phyloP scores from a whole-genome alignment of 2,888 invertebrate species.

The Copidosoma aretas region DNA sequence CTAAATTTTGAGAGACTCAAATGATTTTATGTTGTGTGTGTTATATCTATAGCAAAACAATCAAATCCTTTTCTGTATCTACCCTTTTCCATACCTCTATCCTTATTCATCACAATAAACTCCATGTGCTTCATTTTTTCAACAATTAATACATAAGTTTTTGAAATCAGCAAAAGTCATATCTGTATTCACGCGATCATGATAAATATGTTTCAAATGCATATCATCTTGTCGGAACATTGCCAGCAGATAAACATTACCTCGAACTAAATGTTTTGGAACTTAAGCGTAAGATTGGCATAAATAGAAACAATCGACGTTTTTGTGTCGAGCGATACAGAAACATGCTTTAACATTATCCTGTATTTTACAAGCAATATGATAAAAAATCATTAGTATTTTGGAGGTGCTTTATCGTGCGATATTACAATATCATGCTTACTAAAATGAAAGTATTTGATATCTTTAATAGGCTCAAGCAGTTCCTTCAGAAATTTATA shows the following conservation, averaged over 20 bases:
- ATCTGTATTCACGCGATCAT: slow-evolving; percentile 43
- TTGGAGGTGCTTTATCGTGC: slow-evolving; percentile 2
- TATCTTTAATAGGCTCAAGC: too few relatives aligned
- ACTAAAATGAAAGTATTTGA: too few relatives aligned
- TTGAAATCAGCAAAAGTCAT: slow-evolving; percentile 46
- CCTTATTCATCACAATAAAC: slow-evolving; percentile 48
- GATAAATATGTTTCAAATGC: slow-evolving; percentile 52
- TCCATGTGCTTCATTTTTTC: slow-evolving; percentile 49
- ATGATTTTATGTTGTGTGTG: neutral
- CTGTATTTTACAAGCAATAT: slow-evolving; percentile 52
- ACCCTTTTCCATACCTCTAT: too few relatives aligned
- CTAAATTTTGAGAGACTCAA: neutral
- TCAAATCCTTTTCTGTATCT: slow-evolving; percentile 48
- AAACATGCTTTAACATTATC: slow-evolving; percentile 42
- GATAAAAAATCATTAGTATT: slow-evolving; percentile 57
- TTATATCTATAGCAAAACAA: neutral
- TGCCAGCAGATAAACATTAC: slow-evolving; percentile 55
- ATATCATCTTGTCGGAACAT: slow-evolving; percentile 56
- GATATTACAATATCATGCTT: slow-evolving; percentile 25
- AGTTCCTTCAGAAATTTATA: neutral
- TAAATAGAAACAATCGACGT: slow-evolving; percentile 44
- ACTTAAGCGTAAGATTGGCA: slow-evolving; percentile 7
- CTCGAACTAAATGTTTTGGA: slow-evolving; percentile 37
- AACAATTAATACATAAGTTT: slow-evolving; percentile 50
- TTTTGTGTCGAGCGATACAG: slow-evolving; percentile 43